Conservation (phyloP, 2,113 vertebrate genomes). For the Solenodon paradoxus region DNA sequence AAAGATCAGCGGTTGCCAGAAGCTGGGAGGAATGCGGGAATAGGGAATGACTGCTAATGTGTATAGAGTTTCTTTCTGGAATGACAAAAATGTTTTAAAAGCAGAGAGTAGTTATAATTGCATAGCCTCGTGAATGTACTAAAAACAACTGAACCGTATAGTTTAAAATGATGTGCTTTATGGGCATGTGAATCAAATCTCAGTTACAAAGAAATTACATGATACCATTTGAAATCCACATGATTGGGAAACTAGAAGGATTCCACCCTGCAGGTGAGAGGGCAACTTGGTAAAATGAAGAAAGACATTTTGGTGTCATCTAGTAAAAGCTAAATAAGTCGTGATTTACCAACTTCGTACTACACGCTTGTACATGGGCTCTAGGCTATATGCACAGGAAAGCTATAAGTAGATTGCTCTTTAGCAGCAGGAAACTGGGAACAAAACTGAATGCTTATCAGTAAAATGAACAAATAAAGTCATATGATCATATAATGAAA, state of each 20-base stretch:
- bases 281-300: background rate
- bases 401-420: background rate
- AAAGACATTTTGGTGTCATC: background rate
- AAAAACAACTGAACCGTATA: background rate
- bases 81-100: too few species aligned
- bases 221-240: background rate
- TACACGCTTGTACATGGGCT: accelerated
- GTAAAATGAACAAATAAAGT: background rate
- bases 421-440: background rate
- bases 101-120: background rate
- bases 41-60: background rate
- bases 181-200: background rate
- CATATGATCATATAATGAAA: background rate
- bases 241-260: background rate
- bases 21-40: background rate
- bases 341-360: too few species aligned
- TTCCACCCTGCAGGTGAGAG: background rate
- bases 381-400: accelerated
- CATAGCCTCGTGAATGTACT: background rate
- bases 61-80: background rate
- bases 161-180: background rate
- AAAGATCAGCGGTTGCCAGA: background rate
- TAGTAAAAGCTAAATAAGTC: background rate
- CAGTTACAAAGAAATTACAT: background rate
- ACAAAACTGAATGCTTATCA: background rate